A percentile compares a stretch with the other conserved stretches of the same genome.
Evolutionary conservation across 2,797 vertebrate species (phyloP).

Genomic region (Pipistrellus nathusii): DNA sequence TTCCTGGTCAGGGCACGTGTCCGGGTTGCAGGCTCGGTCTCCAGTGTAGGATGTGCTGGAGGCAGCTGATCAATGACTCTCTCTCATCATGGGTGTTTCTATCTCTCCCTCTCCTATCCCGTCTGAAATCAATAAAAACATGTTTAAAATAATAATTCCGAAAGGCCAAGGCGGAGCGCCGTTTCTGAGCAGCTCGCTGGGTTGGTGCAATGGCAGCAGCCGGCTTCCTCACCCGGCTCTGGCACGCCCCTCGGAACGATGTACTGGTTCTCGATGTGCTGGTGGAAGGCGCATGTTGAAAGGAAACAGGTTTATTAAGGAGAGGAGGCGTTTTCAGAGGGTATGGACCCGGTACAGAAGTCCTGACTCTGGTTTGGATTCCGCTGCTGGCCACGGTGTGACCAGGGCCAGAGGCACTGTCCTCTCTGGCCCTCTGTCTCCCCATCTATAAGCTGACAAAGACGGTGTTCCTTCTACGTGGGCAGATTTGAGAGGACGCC

Average conservation of each 20-base stretch:
- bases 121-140: no score
- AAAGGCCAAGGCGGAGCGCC: background rate
- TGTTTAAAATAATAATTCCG: no score
- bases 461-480: background rate
- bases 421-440: accelerated
- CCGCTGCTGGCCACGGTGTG: background rate
- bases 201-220: background rate
- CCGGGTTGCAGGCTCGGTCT: no score
- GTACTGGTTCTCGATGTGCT: background rate
- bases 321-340: background rate
- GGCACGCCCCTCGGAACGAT: background rate
- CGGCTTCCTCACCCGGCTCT: accelerated
- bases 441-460: background rate
- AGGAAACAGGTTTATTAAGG: background rate
- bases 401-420: background rate
- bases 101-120: no score
- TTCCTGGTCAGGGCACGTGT: no score
- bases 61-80: no score
- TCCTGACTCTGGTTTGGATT: background rate
- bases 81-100: no score
- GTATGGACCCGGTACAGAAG: background rate
- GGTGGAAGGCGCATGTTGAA: background rate
- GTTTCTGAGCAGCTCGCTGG: background rate
- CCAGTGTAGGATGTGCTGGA: no score
- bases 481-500: background rate